A percentile compares a stretch with the other conserved stretches of the same genome.
Evolutionary conservation across 1,140 invertebrate genomes (phyloP).

Genomic region (Myzus persicae): DNA sequence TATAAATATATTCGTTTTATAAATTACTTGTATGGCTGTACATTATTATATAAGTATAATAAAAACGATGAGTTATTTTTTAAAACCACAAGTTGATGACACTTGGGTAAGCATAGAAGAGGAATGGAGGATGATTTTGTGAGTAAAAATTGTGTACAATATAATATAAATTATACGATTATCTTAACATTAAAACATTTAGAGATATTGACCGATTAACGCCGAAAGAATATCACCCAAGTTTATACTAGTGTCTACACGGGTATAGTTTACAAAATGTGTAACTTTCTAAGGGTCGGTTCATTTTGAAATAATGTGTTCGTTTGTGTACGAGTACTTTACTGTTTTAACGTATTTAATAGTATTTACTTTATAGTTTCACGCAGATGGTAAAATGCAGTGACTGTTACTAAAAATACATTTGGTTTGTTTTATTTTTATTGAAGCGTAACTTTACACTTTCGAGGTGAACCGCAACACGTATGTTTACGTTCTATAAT

Average conservation of each 20-base stretch:
- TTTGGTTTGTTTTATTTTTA: constrained; percentile 9
- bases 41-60: too few relatives aligned
- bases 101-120: neutral
- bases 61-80: neutral
- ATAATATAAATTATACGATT: neutral
- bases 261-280: neutral
- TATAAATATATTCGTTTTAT: neutral
- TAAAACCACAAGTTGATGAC: neutral
- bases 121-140: neutral
- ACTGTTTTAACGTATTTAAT: neutral
- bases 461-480: neutral
- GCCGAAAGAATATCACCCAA: neutral
- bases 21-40: neutral
- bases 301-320: neutral
- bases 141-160: neutral
- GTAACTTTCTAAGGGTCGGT: neutral
- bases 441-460: neutral
- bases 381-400: neutral
- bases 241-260: neutral
- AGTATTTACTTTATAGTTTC: neutral
- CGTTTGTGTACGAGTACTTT: neutral
- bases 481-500: neutral
- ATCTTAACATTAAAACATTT: neutral
- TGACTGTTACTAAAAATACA: neutral
- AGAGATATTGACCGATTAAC: neutral